Base-by-base conservation (phyloP, 2,797 vertebrate genomes). In the Erethizon dorsatum region DNA sequence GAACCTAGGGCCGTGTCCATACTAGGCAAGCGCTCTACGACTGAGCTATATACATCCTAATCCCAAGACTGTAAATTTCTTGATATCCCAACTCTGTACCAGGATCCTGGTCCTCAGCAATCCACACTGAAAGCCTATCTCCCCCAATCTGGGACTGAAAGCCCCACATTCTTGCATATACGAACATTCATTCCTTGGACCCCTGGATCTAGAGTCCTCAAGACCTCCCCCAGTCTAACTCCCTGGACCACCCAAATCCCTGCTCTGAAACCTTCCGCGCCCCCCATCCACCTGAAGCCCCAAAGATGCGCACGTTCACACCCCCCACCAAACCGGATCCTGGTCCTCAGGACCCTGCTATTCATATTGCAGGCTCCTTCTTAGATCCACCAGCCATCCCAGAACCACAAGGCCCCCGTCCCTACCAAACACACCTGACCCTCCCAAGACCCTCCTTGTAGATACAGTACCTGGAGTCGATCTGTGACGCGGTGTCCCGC, bases 401-500 rank as follows among this genome's bases (percentile, higher is more conserved):
- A 80, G 26, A 79, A 41, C 22, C 57, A 65, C 7, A 11, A 33
- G 65, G 83, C 84, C 85, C 22, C 45, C 31, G 18, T 57, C 88
- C 67, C 78, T 26, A 41, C 61, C 61, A 86, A 91, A 85, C 90
- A 94, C 83, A 95, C 84, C 78, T 95, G 89, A 89, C 91, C 94
- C 96, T 94, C 80, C 95, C 87, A 89, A 77, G n/a, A 95, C 90
- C 93, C 95, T 96, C 28, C 41, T 89, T 84, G 87, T 63, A 67
- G 94, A 93, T 96, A 50, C 26, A 50, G 12, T 77, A 99, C 99
- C 99, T 99, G 99, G 69, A 99, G 98, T 83, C 99, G 99, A 91
- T 99, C 99, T 0, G 98, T 98, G 50, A 99, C 85, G 26, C 99
- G 98, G 54, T 99, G 98, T 54, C 99, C 99, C 22, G 99, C 98